Conservation (phyloP, 1,140 invertebrate genomes). For the Brachystomella parvula region DNA sequence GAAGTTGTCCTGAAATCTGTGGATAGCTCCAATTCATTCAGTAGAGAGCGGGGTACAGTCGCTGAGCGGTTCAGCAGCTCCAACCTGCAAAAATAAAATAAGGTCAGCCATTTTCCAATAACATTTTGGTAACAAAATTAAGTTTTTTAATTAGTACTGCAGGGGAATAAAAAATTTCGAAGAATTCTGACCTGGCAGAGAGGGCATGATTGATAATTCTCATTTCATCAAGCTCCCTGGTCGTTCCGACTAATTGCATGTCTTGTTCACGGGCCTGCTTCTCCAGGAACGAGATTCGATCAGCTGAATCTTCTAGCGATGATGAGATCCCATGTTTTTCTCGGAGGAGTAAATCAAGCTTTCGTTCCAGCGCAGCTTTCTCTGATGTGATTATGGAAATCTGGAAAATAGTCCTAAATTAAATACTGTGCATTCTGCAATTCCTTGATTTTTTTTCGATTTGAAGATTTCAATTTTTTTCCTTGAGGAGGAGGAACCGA, state of each 20-base stretch:
- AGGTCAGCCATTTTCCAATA: constrained; percentile 4
- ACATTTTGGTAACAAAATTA: constrained; percentile 13
- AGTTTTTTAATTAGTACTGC: constrained; percentile 1
- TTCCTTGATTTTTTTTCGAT: too few relatives aligned
- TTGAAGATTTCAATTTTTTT: too few relatives aligned
- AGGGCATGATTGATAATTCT: constrained; percentile 27
- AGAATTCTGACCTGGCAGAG: constrained; percentile 17
- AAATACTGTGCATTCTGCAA: too few relatives aligned
- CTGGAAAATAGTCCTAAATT: constrained; percentile 42
- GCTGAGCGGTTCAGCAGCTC: constrained; percentile 39
- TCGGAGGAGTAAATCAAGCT: constrained; percentile 59
- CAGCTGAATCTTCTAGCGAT: constrained; percentile 77
- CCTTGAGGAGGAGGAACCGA: too few relatives aligned
- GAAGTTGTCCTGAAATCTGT: constrained; percentile 39
- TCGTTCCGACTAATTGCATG: constrained; percentile 45
- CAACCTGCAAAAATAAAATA: constrained; percentile 21
- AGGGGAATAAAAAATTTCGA: not conserved
- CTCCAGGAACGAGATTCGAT: constrained; percentile 75
- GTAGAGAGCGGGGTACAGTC: constrained; percentile 44
- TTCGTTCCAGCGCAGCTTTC: constrained; percentile 72
- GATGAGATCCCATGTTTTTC: constrained; percentile 69
- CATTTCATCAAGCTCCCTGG: constrained; percentile 34
- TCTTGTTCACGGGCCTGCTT: constrained; percentile 77
- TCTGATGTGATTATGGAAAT: constrained; percentile 73
- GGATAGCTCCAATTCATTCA: constrained; percentile 50